Conservation (phyloP, 2,113 vertebrate genomes). For the Colius striatus region DNA sequence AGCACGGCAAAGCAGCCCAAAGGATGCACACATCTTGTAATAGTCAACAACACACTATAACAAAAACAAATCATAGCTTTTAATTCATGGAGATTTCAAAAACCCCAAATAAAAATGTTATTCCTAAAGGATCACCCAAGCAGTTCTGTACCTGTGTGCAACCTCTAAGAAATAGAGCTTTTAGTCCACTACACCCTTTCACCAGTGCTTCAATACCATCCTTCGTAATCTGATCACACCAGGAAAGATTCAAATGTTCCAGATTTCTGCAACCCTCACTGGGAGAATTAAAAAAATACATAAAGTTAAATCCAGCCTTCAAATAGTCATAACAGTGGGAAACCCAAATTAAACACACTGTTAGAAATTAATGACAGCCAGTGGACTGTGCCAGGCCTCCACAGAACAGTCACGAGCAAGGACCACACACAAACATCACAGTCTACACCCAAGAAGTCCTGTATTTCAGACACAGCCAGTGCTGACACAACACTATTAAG, state of each 20-base stretch:
- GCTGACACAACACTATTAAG: background rate
- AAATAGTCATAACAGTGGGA: conserved; percentile 66
- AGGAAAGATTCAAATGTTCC: conserved; percentile 92
- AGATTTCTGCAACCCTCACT: conserved; percentile 92
- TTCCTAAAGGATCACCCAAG: background rate
- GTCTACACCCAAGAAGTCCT: conserved; percentile 11
- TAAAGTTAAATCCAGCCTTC: conserved; percentile 69
- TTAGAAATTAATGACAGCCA: conserved; percentile 60
- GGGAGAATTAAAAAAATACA: conserved; percentile 60
- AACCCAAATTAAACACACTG: conserved; percentile 64
- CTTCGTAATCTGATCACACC: conserved; percentile 94
- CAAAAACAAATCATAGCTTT: background rate
- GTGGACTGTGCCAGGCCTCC: conserved; percentile 35
- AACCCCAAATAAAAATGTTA: conserved; percentile 56
- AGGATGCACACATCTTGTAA: background rate
- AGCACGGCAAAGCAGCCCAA: background rate
- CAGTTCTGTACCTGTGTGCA: conserved; percentile 87
- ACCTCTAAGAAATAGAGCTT: conserved; percentile 89
- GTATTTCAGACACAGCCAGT: background rate
- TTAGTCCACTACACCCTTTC: conserved; percentile 86
- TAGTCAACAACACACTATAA: background rate
- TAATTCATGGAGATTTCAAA: conserved; percentile 38
- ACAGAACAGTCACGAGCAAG: conserved; percentile 44
- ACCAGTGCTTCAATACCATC: conserved; percentile 92
- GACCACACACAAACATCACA: conserved; percentile 38